A percentile compares a stretch with the other conserved stretches of the same genome.
These are phyloP conservation scores for Lophochroa leadbeateri DNA, from an alignment of 2,113 vertebrate genomes.

Conservation along the genomic window DNA sequence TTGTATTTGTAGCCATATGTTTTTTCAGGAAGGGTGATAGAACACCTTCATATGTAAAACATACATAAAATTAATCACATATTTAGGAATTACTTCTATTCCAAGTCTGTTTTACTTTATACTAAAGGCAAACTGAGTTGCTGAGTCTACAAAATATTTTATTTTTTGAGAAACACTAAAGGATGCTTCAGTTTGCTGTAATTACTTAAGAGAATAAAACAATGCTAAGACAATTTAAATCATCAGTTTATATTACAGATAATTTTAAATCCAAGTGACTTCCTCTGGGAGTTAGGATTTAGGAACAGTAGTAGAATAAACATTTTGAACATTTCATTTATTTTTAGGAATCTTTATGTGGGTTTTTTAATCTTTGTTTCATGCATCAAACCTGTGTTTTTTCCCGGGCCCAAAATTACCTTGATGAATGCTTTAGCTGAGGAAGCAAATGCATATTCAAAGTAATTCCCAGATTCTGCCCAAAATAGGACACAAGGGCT, in stretches of 20 bases:
- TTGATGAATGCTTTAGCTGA: not conserved
- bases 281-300: not conserved
- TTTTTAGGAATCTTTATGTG: not conserved
- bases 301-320: not conserved
- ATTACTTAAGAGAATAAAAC: not conserved
- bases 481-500: not conserved
- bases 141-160: not conserved
- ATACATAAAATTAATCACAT: not conserved
- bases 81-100: not conserved
- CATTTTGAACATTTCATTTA: not conserved
- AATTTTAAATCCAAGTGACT: not conserved
- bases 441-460: not conserved
- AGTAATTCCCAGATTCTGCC: not conserved
- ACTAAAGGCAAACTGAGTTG: not conserved
- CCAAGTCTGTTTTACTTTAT: not conserved
- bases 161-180: constrained; percentile 10
- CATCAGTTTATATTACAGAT: not conserved
- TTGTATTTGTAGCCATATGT: not conserved
- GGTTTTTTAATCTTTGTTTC: not conserved
- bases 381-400: not conserved
- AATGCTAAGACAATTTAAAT: not conserved
- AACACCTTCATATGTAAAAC: not conserved
- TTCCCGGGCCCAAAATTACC: not conserved
- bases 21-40: not conserved
- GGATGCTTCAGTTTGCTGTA: not conserved